phyloP scores from a whole-genome alignment of 2,113 vertebrate genomes.

The Sapajus apella region DNA sequence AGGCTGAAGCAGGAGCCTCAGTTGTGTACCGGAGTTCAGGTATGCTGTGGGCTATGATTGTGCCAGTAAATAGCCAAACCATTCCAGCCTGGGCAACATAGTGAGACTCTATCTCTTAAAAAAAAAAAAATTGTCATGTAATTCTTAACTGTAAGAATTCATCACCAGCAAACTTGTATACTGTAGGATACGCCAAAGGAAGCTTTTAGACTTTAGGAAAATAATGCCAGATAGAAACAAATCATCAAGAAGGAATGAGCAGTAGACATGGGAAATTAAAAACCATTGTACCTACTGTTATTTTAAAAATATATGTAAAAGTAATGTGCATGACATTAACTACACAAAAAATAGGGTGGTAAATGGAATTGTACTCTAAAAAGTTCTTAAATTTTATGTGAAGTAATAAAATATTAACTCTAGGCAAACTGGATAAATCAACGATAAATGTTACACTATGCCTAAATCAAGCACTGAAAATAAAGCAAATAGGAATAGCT shows the following conservation, averaged over 20 bases:
- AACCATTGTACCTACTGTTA: not conserved
- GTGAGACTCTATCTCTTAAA: not conserved
- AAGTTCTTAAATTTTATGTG: not conserved
- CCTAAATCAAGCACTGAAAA: not conserved
- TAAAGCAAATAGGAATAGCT: not conserved
- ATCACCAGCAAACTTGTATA: not conserved
- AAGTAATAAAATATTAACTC: constrained; percentile 16
- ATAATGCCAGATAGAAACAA: not conserved
- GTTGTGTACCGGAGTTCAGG: not conserved
- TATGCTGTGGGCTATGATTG: not conserved
- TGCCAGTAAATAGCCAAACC: no score
- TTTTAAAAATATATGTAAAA: not conserved
- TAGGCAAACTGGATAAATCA: not conserved
- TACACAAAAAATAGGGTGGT: not conserved
- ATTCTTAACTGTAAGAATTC: not conserved
- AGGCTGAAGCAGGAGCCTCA: not conserved
- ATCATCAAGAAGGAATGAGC: not conserved
- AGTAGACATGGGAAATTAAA: not conserved
- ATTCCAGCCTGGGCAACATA: not conserved
- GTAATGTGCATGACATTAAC: not conserved
- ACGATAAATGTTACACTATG: not conserved
- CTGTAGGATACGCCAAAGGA: not conserved
- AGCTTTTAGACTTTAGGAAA: not conserved
- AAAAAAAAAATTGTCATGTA: not conserved
- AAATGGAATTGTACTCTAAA: not conserved